Evolutionary conservation across 2,113 vertebrate genomes (phyloP), one percentile per base, ranked within the genome.

Genomic region (Hucho hucho): DNA sequence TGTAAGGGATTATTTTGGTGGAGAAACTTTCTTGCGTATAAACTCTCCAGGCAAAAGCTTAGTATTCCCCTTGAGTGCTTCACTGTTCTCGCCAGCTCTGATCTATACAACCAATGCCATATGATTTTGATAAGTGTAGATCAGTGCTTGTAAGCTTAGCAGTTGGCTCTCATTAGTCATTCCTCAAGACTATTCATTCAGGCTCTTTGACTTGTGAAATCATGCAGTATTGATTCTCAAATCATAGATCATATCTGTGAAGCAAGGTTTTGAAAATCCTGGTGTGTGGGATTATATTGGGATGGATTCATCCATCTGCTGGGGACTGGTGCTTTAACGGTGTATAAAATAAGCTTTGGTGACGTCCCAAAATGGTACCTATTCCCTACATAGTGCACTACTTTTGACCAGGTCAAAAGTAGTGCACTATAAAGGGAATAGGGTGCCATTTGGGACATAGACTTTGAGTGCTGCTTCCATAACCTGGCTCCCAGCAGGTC

Each of bases 121-220:
- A 20, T 49, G 63, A 22, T 58, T 46, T 7, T 73, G 64, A 69
- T 78, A 22, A 73, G 71, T 72, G 49, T 28, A 28, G 24, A 69
- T 28, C 29, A 73, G 24, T 26, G 43, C 37, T 43, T 43, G 9
- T 43, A 43, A 43, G 37, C 37, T 49, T 14, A 37, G 16, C n/a
- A 6, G 20, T n/a, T n/a, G 29, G 59, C 13, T 29, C 47, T 65
- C 22, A 66, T 22, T 28, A 46, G 66, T 5, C 53, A 61, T 75
- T 56, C 68, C 46, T 66, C 24, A 79, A 28, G 4, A 61, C 47
- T 67, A 53, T 20, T 25, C 53, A 63, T 13, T 64, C 28, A 46
- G n/a, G 16, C 5, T 43, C 37, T 43, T 43, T 43, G 37, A 43
- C 37, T 43, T 43, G 37, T 43, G 37, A 43, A 43, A 43, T 29